Base-by-base conservation (phyloP, 2,888 invertebrate genomes). In the Sturmia bella region DNA sequence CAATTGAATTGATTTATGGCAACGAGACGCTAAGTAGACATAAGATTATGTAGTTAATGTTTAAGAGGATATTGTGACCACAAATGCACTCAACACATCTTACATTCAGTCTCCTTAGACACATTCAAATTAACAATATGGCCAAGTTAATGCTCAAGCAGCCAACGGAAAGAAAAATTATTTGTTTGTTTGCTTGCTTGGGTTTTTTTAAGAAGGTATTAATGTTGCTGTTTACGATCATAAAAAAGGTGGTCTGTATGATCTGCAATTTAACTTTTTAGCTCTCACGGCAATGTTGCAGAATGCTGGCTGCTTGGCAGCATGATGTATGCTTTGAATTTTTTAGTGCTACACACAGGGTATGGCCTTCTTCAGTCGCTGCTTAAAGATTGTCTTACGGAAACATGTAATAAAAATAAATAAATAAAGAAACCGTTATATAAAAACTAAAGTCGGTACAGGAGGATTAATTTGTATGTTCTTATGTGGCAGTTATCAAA, bases 1-100 rank as follows among this genome's bases (percentile, higher is more conserved):
- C 85, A 87, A 88, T 88, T 79, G 87, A 87, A 87, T 88, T 88
- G 88, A 88, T 88, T 88, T 88, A 88, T 88, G 85, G 86, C 87
- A 85, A 83, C 86, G 86, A 87, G 87, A 87, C 87, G 86, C 85
- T 87, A 88, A 87, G 87, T 88, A 87, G 88, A 88, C 87, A 87
- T 86, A 86, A 88, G 88, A 88, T 87, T 87, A 87, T 82, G 88
- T 87, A 72, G 72, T 86, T 86, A 88, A 70, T 76, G 73, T 57
- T 57, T 84, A 72, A 81, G 74, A 80, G 78, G 66, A 74, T 84
- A 81, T 76, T 80, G 68, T 84, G 85, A 78, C 78, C 76, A 64
- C 69, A 81, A 73, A 81, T 81, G 77, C 66, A 80, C 75, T 81
- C 76, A 73, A 70, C 81, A 81, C 76, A 63, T 70, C 56, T 50